phyloP scores from a whole-genome alignment of 2,113 vertebrate species.

The Menidia beryllina region DNA sequence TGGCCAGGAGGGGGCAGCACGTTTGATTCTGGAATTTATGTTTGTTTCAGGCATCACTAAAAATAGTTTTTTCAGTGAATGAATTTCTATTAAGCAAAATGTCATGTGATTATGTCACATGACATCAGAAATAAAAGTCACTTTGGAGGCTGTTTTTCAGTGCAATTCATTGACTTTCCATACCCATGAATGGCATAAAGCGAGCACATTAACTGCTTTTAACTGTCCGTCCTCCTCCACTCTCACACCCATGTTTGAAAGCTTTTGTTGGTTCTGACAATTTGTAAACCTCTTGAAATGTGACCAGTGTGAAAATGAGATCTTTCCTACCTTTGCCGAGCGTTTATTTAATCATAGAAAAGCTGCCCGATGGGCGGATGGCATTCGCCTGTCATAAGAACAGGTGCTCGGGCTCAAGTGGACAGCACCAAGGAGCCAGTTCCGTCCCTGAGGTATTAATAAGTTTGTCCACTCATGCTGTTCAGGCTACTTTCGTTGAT shows the following conservation, averaged over 20 bases:
- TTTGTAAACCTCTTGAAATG: slow-evolving; percentile 30
- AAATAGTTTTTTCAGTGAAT: no score
- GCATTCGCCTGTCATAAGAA: slow-evolving; percentile 17
- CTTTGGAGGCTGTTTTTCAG: no score
- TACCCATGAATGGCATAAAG: no score
- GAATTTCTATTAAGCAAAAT: neutral
- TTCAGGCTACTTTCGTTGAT: slow-evolving; percentile 18
- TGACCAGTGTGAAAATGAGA: slow-evolving; percentile 46
- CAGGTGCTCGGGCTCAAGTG: slow-evolving; percentile 63
- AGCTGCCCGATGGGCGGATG: slow-evolving; percentile 9
- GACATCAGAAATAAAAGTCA: no score
- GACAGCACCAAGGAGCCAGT: slow-evolving; percentile 34
- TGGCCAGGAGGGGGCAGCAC: neutral
- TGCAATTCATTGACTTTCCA: no score
- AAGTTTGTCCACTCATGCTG: slow-evolving; percentile 8
- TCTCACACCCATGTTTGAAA: neutral
- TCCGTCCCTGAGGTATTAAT: slow-evolving; percentile 45
- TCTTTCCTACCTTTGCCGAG: slow-evolving; percentile 52
- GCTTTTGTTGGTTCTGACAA: slow-evolving; percentile 17
- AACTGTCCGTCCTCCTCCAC: neutral
- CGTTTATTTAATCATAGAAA: slow-evolving; percentile 35
- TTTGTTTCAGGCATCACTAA: neutral
- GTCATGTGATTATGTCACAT: neutral
- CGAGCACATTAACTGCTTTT: no score
- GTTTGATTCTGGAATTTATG: neutral